phyloP scores from a whole-genome alignment of 53 echinoderm and acorn worm genomes.

The Luidia sarsii region DNA sequence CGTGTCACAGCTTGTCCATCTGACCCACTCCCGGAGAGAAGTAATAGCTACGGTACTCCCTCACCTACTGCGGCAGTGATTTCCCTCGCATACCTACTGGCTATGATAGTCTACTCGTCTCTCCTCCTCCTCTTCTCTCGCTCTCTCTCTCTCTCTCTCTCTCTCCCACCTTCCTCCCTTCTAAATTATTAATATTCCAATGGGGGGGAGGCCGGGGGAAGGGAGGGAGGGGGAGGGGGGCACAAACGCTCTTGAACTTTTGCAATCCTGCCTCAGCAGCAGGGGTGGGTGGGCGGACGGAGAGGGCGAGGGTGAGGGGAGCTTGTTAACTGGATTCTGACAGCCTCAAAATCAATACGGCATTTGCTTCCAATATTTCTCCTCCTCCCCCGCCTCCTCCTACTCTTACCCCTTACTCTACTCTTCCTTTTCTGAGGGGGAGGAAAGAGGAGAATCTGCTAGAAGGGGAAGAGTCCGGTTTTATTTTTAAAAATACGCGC shows the following conservation, averaged over 20 bases:
- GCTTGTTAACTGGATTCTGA: conserved; percentile 34
- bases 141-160: background rate
- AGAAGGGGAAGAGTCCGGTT: background rate
- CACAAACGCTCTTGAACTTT: conserved; percentile 50
- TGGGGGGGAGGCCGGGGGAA: background rate
- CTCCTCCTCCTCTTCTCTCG: background rate
- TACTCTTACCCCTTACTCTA: background rate
- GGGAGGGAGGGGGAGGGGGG: background rate
- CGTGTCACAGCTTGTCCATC: too few relatives aligned
- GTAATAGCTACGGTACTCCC: too few relatives aligned
- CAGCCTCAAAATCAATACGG: conserved; percentile 19
- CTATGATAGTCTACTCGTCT: too few relatives aligned
- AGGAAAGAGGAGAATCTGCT: background rate
- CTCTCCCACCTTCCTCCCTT: conserved; percentile 8
- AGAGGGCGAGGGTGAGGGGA: too few relatives aligned
- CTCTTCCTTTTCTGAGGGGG: background rate
- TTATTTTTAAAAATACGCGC: too few relatives aligned
- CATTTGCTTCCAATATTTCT: background rate
- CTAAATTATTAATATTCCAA: conserved; percentile 36
- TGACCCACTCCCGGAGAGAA: too few relatives aligned
- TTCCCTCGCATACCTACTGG: conserved; percentile 28
- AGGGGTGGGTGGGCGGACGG: conserved; percentile 14
- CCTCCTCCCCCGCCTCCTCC: background rate
- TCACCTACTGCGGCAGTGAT: conserved; percentile 33
- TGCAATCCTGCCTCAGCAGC: background rate